Conservation (phyloP, 2,113 vertebrate species). For the Camelus dromedarius region DNA sequence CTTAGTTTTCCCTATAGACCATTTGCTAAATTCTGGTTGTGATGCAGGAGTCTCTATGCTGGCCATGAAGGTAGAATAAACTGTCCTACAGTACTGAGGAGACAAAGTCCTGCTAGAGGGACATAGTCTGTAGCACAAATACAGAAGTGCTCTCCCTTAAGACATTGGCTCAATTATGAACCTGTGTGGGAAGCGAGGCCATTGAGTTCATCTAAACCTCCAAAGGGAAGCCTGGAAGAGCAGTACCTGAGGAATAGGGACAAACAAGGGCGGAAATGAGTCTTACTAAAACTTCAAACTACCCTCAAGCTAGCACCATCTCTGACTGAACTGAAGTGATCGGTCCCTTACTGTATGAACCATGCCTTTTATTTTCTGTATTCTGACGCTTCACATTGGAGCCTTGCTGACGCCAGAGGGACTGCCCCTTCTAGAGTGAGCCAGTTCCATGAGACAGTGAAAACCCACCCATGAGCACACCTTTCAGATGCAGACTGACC, state of each 20-base stretch:
- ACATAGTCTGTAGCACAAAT: neutral
- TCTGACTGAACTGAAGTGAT: neutral
- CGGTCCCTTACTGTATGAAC: neutral
- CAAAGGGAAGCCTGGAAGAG: neutral
- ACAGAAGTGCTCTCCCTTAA: neutral
- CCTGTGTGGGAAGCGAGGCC: neutral
- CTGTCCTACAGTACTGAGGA: neutral
- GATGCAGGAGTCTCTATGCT: neutral
- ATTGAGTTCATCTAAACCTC: neutral
- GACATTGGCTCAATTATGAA: neutral
- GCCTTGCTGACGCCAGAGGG: neutral
- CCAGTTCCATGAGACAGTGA: neutral
- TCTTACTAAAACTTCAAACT: neutral
- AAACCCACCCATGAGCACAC: neutral
- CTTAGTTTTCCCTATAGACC: neutral
- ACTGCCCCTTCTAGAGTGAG: neutral
- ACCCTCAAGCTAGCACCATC: neutral
- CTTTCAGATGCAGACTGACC: neutral
- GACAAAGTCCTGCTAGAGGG: neutral
- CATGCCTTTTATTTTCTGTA: neutral
- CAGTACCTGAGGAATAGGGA: neutral
- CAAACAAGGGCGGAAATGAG: neutral
- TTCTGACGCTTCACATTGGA: neutral
- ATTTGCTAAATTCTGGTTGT: neutral
- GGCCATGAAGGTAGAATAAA: neutral